Evolutionary conservation across 1,140 invertebrate species (phyloP).

Genomic region (Aleiodes sp.): DNA sequence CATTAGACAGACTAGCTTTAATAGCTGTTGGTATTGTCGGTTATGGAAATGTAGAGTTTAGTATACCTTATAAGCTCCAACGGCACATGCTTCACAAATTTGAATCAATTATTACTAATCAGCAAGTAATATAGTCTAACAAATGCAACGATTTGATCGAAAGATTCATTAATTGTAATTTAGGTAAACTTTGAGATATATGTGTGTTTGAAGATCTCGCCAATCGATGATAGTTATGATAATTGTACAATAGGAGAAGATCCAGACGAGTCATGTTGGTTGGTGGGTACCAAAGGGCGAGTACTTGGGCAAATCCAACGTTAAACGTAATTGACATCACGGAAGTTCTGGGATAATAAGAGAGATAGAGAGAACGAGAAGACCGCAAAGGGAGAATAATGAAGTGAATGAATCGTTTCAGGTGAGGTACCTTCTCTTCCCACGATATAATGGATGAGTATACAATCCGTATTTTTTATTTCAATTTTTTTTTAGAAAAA

Average conservation of each 20-base stretch:
- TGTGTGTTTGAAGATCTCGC: no score
- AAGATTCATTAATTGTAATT: no score
- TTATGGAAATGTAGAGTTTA: no score
- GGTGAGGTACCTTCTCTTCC: slow-evolving; percentile 23
- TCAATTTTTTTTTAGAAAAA: neutral
- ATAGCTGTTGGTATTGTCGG: no score
- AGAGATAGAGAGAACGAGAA: slow-evolving; percentile 25
- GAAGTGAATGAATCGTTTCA: slow-evolving; percentile 38
- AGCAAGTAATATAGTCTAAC: no score
- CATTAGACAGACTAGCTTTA: no score
- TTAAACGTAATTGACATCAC: slow-evolving; percentile 43
- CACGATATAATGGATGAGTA: slow-evolving; percentile 23
- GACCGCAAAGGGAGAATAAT: slow-evolving; percentile 25
- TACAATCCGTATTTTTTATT: neutral
- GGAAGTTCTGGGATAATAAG: slow-evolving; percentile 39
- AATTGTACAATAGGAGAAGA: slow-evolving; percentile 29
- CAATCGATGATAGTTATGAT: slow-evolving; percentile 38
- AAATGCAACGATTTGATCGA: no score
- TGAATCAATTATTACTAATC: no score
- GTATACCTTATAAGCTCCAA: no score
- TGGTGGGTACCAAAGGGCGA: slow-evolving; percentile 33
- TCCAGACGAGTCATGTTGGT: slow-evolving; percentile 30
- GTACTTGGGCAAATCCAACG: slow-evolving; percentile 8
- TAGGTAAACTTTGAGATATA: no score
- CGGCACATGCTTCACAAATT: no score